These are phyloP conservation scores for Empidonax traillii DNA, from an alignment of 2,113 vertebrate genomes.

Conservation along the genomic window DNA sequence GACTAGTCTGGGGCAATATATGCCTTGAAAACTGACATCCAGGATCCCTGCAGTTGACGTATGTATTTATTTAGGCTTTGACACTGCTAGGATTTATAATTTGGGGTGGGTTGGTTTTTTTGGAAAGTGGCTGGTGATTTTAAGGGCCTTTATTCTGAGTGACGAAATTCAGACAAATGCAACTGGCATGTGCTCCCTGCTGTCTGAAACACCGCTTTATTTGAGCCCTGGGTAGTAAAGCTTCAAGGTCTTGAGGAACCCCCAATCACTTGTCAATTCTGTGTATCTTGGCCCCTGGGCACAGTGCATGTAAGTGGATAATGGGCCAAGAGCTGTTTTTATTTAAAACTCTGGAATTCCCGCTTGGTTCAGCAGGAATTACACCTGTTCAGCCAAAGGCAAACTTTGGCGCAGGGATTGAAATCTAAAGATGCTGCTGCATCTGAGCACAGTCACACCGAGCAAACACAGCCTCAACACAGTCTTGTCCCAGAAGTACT, in stretches of 20 bases:
- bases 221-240: neutral
- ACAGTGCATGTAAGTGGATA: slow-evolving; percentile 1
- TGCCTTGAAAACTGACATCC: slow-evolving; percentile 35
- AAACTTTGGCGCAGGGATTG: neutral
- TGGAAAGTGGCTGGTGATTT: slow-evolving; percentile 27
- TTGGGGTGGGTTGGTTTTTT: neutral
- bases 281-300: slow-evolving; percentile 20
- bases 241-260: slow-evolving; percentile 8
- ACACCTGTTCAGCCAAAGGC: slow-evolving; percentile 29
- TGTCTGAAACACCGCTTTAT: slow-evolving; percentile 1
- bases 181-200: neutral
- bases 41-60: neutral
- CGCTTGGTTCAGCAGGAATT: neutral
- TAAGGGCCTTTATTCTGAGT: slow-evolving; percentile 41
- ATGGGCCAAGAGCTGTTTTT: slow-evolving; percentile 33
- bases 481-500: neutral
- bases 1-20: slow-evolving; percentile 19
- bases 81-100: slow-evolving; percentile 12
- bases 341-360: slow-evolving; percentile 12
- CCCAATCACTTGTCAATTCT: slow-evolving; percentile 29
- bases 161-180: slow-evolving; percentile 27
- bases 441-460: neutral
- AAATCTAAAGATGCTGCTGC: neutral
- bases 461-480: neutral
- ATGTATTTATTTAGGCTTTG: slow-evolving; percentile 36